These are phyloP conservation scores for Argyresthia albistria DNA, from an alignment of 2,888 invertebrate species.

Conservation along the genomic window DNA sequence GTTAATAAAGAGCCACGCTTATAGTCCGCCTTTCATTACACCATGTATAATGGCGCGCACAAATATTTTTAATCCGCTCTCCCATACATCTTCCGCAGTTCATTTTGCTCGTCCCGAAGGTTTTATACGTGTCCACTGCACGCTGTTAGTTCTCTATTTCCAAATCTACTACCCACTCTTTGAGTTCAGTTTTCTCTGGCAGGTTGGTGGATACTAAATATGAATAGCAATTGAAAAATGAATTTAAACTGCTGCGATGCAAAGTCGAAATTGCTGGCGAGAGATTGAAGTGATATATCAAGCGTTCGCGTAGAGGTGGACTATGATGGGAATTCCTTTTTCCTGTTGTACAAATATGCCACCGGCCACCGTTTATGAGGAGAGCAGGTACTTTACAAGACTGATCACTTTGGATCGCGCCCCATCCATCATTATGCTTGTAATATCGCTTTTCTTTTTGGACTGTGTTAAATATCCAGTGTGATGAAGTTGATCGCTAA, in stretches of 20 bases:
- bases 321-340: conserved; percentile 37
- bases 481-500: no score
- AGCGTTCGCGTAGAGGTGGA: conserved; percentile 33
- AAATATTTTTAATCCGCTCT: conserved; percentile 70
- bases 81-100: conserved; percentile 69
- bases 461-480: no score
- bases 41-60: conserved; percentile 68
- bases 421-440: not conserved
- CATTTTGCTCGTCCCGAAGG: conserved; percentile 56
- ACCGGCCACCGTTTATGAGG: conserved; percentile 22
- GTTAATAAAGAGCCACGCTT: conserved; percentile 64
- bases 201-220: no score
- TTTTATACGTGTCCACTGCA: conserved; percentile 32
- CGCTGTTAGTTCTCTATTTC: conserved; percentile 14
- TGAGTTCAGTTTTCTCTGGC: no score
- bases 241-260: not conserved
- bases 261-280: conserved; percentile 16
- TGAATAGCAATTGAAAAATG: not conserved
- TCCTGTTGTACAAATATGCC: conserved; percentile 42
- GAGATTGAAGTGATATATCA: conserved; percentile 17
- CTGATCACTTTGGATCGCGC: conserved; percentile 3
- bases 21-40: conserved; percentile 58
- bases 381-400: conserved; percentile 30
- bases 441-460: no score
- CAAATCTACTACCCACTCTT: conserved; percentile 10